Percentiles rank a stretch among this genome's conserved stretches.
Conservation (phyloP, 2,888 invertebrate genomes). For the Harpalus rufipes region DNA sequence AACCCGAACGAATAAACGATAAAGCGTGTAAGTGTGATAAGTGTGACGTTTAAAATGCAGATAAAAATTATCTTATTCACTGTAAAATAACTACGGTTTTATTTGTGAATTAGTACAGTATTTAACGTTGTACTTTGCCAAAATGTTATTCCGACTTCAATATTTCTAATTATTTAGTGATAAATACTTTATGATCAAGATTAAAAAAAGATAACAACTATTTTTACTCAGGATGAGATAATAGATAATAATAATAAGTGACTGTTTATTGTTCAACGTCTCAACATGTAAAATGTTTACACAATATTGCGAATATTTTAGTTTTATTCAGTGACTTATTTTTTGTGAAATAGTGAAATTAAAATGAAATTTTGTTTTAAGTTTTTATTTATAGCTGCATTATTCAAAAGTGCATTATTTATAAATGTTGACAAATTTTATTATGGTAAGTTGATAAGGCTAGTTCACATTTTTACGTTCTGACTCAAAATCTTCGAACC, state of each 20-base stretch:
- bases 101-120: not conserved
- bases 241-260: constrained; percentile 6
- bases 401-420: not conserved
- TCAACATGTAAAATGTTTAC: constrained; percentile 10
- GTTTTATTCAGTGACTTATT: constrained; percentile 6
- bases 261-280: not conserved
- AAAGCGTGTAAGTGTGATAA: constrained; percentile 46
- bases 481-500: not conserved
- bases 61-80: constrained; percentile 60
- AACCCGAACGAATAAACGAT: constrained; percentile 28
- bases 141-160: not conserved
- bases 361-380: constrained; percentile 34
- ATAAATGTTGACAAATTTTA: not conserved
- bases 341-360: not conserved
- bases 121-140: not conserved
- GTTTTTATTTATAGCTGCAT: not conserved
- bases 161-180: constrained; percentile 2
- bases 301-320: not conserved
- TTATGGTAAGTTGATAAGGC: constrained; percentile 26
- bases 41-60: constrained; percentile 45
- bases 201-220: constrained; percentile 29
- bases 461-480: not conserved
- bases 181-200: constrained; percentile 15
- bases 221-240: constrained; percentile 16
- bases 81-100: constrained; percentile 19